phyloP scores from a whole-genome alignment of 1,140 invertebrate genomes.

The Penaeus vannamei region DNA sequence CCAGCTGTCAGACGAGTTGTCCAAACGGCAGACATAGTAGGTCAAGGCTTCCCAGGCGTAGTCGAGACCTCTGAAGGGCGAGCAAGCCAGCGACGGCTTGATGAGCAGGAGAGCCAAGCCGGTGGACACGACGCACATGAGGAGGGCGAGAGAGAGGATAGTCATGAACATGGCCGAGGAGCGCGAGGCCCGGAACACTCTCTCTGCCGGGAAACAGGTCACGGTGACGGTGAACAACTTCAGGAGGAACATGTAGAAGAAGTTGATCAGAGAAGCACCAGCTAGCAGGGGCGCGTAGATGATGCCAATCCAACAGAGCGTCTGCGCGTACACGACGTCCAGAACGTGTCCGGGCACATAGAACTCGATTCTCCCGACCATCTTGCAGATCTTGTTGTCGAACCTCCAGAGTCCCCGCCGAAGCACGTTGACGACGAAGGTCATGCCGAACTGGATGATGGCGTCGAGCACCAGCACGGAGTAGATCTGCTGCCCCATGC shows the following conservation, averaged over 20 bases:
- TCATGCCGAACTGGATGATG: conserved; percentile 79
- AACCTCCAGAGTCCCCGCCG: conserved; percentile 8
- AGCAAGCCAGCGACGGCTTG: conserved; percentile 84
- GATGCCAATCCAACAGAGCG: conserved; percentile 86
- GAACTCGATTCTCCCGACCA: conserved; percentile 78
- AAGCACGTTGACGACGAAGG: conserved; percentile 75
- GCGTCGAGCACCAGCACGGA: conserved; percentile 86
- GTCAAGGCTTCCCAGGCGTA: conserved; percentile 75
- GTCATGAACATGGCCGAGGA: conserved; percentile 73
- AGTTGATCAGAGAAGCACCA: conserved; percentile 68
- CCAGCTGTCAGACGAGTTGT: conserved; percentile 23
- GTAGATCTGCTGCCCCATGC: conserved; percentile 89
- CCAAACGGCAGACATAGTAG: conserved; percentile 40
- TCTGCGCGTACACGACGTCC: conserved; percentile 87
- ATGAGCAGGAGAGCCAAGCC: conserved; percentile 82
- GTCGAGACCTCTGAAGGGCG: conserved; percentile 81
- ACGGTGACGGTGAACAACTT: conserved; percentile 86
- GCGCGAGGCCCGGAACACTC: conserved; percentile 83
- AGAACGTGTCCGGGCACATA: conserved; percentile 87
- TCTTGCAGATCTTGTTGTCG: conserved; percentile 26
- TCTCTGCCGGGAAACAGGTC: conserved; percentile 77
- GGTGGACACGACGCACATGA: conserved; percentile 70
- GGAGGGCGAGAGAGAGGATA: conserved; percentile 47
- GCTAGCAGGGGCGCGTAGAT: conserved; percentile 88
- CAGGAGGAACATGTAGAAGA: conserved; percentile 80